Conservation (phyloP, 2,888 invertebrate genomes). For the Sepioteuthis lessoniana region DNA sequence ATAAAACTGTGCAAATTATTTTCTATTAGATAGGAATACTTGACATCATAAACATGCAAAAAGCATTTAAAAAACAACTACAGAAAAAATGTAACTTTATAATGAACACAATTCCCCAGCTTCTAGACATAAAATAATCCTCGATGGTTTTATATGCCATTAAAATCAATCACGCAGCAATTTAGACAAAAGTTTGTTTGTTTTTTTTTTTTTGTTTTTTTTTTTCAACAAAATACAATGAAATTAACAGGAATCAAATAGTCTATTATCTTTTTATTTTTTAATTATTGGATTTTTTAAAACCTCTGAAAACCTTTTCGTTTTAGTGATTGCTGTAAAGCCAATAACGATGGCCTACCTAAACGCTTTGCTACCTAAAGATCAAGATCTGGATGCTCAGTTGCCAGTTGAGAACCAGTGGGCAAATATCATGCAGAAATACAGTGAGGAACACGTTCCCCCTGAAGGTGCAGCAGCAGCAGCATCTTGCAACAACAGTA, state of each 20-base stretch:
- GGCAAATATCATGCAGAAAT: constrained; percentile 50
- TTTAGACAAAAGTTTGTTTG: too few relatives aligned
- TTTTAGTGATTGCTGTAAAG: constrained; percentile 90
- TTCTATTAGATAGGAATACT: too few relatives aligned
- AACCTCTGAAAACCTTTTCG: neutral
- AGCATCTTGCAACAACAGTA: constrained; percentile 48
- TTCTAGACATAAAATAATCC: too few relatives aligned
- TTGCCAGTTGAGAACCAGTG: constrained; percentile 75
- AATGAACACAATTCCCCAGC: too few relatives aligned
- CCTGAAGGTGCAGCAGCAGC: constrained; percentile 55
- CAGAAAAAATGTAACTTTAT: too few relatives aligned
- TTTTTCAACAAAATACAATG: too few relatives aligned
- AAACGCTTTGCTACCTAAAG: constrained; percentile 89
- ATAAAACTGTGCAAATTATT: too few relatives aligned
- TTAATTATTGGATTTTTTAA: neutral
- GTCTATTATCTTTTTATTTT: neutral
- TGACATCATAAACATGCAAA: too few relatives aligned
- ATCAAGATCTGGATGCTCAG: constrained; percentile 92
- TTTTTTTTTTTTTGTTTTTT: too few relatives aligned
- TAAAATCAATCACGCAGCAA: too few relatives aligned
- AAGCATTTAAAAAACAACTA: too few relatives aligned
- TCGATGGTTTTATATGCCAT: too few relatives aligned
- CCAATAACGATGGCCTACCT: constrained; percentile 86
- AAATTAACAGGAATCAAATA: neutral
- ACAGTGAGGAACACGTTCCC: neutral